A percentile compares a stretch with the other conserved stretches of the same genome.
These are phyloP conservation scores for Dendrophyllia cribrosa DNA, from an alignment of 64 coral and sea anemone species.

Conservation along the genomic window DNA sequence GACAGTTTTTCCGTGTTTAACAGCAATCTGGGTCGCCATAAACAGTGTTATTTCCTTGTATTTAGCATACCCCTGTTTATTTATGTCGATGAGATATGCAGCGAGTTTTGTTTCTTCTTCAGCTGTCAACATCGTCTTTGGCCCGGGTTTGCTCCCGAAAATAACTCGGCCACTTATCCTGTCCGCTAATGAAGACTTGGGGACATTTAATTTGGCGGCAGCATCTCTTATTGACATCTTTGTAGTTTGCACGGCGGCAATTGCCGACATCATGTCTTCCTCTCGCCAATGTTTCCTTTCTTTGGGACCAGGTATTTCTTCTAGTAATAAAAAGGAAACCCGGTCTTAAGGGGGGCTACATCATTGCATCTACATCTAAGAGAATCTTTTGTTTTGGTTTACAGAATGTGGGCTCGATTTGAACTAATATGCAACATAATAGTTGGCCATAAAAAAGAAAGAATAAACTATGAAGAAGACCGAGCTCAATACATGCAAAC, in stretches of 20 bases:
- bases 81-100: constrained; percentile 3
- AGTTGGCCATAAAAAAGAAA: no score
- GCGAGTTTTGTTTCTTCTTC: constrained; percentile 12
- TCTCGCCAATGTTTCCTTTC: neutral
- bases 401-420: no score
- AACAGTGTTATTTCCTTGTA: constrained; percentile 23
- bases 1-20: neutral
- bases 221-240: neutral
- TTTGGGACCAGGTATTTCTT: neutral
- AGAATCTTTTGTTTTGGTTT: no score
- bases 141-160: neutral
- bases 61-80: constrained; percentile 35
- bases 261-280: neutral
- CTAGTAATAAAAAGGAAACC: neutral
- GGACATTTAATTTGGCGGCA: neutral
- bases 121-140: neutral
- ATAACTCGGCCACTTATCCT: neutral
- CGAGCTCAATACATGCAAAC: no score
- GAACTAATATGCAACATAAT: no score
- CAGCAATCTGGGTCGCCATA: constrained; percentile 36
- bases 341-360: constrained; percentile 3
- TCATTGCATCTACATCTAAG: neutral
- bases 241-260: neutral
- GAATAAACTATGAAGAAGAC: no score
- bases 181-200: neutral